These are phyloP conservation scores for Dendrolimus kikuchii DNA, from an alignment of 1,140 invertebrate species.

Conservation along the genomic window DNA sequence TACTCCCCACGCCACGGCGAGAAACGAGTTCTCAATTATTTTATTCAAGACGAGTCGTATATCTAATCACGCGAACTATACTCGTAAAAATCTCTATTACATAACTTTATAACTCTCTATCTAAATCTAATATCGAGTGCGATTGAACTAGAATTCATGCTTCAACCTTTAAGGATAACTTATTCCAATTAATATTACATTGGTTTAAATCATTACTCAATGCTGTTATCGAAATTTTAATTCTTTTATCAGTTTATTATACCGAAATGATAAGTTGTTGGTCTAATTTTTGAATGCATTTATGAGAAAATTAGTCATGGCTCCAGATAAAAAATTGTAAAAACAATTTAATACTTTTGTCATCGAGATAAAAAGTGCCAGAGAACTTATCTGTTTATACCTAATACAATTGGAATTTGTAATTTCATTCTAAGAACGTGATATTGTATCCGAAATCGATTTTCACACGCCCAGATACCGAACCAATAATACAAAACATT, in stretches of 20 bases:
- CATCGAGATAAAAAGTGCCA: too few species aligned
- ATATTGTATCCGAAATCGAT: constrained; percentile 1
- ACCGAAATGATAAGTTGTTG: too few species aligned
- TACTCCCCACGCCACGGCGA: constrained; percentile 27
- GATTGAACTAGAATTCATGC: not conserved
- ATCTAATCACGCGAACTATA: constrained; percentile 28
- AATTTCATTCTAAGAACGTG: not conserved
- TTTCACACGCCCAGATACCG: constrained; percentile 4
- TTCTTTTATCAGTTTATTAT: too few species aligned
- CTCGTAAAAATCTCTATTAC: constrained; percentile 33
- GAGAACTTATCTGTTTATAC: too few species aligned
- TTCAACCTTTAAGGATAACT: not conserved
- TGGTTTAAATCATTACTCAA: too few species aligned
- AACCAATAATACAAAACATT: constrained; percentile 7
- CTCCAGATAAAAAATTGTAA: too few species aligned
- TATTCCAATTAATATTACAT: too few species aligned
- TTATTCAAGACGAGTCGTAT: constrained; percentile 16
- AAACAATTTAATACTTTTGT: too few species aligned
- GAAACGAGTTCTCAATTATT: constrained; percentile 32
- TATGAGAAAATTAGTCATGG: too few species aligned
- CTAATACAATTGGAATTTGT: too few species aligned
- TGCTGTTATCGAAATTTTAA: too few species aligned
- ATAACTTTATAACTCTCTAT: constrained; percentile 30
- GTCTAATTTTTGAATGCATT: too few species aligned
- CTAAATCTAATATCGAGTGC: constrained; percentile 6